Evolutionary conservation across 1,140 invertebrate species (phyloP).

Genomic region (Scaptomyza graminum): DNA sequence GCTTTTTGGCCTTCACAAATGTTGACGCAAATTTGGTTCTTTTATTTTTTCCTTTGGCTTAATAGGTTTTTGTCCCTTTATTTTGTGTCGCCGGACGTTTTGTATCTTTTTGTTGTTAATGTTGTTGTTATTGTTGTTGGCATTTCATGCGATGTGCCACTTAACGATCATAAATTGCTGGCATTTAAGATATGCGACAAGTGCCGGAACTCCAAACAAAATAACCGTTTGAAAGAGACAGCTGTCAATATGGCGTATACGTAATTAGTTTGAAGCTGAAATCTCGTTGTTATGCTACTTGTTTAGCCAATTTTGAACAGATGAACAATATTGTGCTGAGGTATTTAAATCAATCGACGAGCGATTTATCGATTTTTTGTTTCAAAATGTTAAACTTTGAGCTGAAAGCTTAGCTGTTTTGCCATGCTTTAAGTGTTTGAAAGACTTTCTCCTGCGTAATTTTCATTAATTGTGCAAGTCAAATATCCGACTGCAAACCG

Average conservation of each 20-base stretch:
- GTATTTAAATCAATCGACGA: neutral
- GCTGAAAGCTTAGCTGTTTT: too few relatives aligned
- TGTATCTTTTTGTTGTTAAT: conserved; percentile 1
- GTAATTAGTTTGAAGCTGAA: neutral
- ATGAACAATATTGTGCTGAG: neutral
- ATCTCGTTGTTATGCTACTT: too few relatives aligned
- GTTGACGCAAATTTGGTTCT: conserved; percentile 9
- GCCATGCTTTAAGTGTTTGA: too few relatives aligned
- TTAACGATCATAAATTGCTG: conserved; percentile 48
- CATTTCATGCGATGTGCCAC: conserved; percentile 35
- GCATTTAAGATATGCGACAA: conserved; percentile 48
- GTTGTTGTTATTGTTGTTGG: conserved; percentile 11
- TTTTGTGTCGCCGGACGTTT: neutral
- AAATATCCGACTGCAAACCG: neutral
- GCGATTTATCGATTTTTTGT: too few relatives aligned
- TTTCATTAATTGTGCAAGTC: too few relatives aligned
- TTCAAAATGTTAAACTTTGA: too few relatives aligned
- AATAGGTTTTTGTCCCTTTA: conserved; percentile 21
- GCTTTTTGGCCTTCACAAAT: conserved; percentile 9
- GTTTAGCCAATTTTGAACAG: too few relatives aligned
- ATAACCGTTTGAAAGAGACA: neutral
- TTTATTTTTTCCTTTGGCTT: conserved; percentile 11
- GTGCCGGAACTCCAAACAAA: conserved; percentile 9
- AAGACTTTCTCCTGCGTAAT: too few relatives aligned
- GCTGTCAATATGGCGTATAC: conserved; percentile 17